Base-by-base conservation (phyloP, 1,140 invertebrate species). In the Ephestia elutella region DNA sequence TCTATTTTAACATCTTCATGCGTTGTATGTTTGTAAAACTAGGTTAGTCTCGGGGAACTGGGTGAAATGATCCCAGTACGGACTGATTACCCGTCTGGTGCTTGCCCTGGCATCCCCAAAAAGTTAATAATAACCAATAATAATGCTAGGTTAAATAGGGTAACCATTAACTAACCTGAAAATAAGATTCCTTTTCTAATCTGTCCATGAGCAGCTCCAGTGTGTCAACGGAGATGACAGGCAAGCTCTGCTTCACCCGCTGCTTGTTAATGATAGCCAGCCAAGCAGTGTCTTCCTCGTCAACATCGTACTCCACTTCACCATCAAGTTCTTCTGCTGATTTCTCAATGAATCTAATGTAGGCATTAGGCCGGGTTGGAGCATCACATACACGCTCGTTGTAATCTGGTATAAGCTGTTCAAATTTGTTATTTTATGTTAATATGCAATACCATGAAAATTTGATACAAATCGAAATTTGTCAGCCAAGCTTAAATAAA, bases 241-340 rank as follows among this genome's bases (percentile, higher is more conserved):
- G 91, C 5, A 97, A 78, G 5, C 92, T 92, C 53, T 93, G 90
- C 19, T 92, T 92, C 66, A 91, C 86, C 59, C 96, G 89, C 70
- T 92, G 92, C 69, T 96, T 94, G 85, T 99, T 99, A 54, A 98
- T 94, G 38, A 98, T 91, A 53, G 93, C 91, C 44, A 99, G 78
- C 97, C 97, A 99, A 0, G 96, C 95, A 50, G 95, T 95, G 78
- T 99, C 97, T 89, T 99, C 97, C 87, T 99, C 98, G 87, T 99
- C 98, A 65, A 99, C 94, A 90, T 99, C 98, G 91, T 99, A 99
- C 80, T 99, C 98, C 2, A 99, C 93, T 73, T 96, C 95, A 63
- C 93, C 95, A 89, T 99, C 97, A 48, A 99, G 89, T 84, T 99
- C 97, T 85, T 99, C 97, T 5, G 93, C 92, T 49, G 96, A 96